Evolutionary conservation across 2,888 invertebrate genomes (phyloP).

Genomic region (Pristionchus mayeri): DNA sequence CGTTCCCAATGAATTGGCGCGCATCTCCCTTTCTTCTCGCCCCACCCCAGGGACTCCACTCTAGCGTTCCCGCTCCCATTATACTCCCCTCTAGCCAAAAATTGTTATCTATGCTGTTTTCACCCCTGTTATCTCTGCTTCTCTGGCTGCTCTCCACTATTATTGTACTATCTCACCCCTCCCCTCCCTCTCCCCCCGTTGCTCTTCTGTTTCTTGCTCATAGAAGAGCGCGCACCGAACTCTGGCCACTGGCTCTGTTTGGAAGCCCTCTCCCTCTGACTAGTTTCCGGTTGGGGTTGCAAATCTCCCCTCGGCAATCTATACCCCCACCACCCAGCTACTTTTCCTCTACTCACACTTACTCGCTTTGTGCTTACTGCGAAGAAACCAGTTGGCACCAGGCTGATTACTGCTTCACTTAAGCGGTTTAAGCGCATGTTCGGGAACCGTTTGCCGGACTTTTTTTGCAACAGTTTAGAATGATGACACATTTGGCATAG

Average conservation of each 20-base stretch:
- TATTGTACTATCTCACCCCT: neutral
- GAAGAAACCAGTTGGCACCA: neutral
- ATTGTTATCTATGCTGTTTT: neutral
- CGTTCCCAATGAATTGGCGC: neutral
- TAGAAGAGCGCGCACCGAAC: constrained; percentile 23
- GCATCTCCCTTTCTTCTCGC: neutral
- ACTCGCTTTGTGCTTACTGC: neutral
- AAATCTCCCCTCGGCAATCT: neutral
- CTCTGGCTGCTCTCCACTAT: neutral
- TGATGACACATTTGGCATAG: too few relatives aligned
- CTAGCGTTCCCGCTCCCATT: neutral
- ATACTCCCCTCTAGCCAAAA: neutral
- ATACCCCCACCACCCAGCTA: neutral
- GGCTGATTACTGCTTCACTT: too few relatives aligned
- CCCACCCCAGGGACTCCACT: neutral
- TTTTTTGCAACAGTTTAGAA: too few relatives aligned
- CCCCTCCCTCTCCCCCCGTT: constrained; percentile 12
- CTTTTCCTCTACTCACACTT: neutral
- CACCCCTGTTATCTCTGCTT: neutral
- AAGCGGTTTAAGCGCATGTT: too few relatives aligned
- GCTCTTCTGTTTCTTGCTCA: neutral
- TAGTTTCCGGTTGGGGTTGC: constrained; percentile 9
- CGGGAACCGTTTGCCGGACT: too few relatives aligned
- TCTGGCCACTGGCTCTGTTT: neutral
- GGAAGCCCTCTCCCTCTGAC: neutral